Evolutionary conservation across 2,888 invertebrate genomes (phyloP).

Genomic region (Notocelia uddmanniana): DNA sequence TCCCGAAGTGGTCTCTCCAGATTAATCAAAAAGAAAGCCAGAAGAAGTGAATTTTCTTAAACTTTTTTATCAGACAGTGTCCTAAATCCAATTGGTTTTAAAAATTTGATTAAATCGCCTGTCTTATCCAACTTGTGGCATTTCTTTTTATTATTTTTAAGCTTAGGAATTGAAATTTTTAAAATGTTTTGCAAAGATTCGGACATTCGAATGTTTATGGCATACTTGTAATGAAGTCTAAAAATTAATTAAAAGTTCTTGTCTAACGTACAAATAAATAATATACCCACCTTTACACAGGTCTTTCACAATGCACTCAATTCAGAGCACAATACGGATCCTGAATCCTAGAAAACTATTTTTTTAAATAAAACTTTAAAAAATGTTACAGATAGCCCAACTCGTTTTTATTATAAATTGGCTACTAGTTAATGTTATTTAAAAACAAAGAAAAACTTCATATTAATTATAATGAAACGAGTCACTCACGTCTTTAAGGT

Average conservation of each 20-base stretch:
- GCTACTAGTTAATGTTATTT: too few species aligned
- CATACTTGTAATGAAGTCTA: background rate
- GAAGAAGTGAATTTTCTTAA: constrained; percentile 21
- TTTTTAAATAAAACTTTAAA: too few species aligned
- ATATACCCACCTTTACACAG: too few species aligned
- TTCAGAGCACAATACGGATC: too few species aligned
- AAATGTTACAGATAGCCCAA: too few species aligned
- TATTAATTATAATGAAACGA: too few species aligned
- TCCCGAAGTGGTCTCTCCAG: constrained; percentile 35
- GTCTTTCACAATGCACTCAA: too few species aligned
- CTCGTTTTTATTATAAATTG: too few species aligned
- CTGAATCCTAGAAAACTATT: too few species aligned
- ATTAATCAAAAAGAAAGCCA: constrained; percentile 40
- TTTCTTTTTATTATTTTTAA: background rate
- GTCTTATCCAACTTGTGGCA: constrained; percentile 23
- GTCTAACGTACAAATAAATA: too few species aligned
- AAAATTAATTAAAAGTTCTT: background rate
- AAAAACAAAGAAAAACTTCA: too few species aligned
- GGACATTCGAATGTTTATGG: background rate
- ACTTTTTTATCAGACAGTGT: constrained; percentile 42
- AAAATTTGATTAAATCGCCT: constrained; percentile 42
- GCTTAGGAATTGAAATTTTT: background rate
- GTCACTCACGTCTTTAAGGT: too few species aligned
- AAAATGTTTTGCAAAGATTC: background rate
- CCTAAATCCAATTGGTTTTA: constrained; percentile 30